Percentiles rank a stretch among this genome's conserved stretches.
phyloP scores from a whole-genome alignment of 2,888 invertebrate species.

The Tenodera sinensis region DNA sequence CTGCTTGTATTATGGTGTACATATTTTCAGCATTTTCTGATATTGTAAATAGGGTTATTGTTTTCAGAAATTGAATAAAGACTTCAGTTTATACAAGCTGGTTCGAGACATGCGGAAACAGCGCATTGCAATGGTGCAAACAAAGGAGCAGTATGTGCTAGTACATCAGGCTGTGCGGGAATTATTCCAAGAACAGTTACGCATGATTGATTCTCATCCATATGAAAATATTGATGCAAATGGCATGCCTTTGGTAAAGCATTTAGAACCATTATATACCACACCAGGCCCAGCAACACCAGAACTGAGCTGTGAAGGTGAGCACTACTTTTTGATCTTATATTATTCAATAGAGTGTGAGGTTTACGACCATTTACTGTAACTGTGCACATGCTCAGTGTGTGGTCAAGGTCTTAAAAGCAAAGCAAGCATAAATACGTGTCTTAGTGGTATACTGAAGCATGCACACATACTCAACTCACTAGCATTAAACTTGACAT shows the following conservation, averaged over 20 bases:
- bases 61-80: conserved; percentile 45
- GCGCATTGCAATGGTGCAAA: conserved; percentile 52
- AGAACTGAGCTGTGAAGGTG: conserved; percentile 33
- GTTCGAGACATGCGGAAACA: conserved; percentile 53
- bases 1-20: no score
- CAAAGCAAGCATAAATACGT: no score
- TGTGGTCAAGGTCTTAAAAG: no score
- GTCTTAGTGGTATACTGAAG: no score
- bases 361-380: no score
- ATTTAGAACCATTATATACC: conserved; percentile 40
- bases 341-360: no score
- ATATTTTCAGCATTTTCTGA: no score
- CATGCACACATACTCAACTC: no score
- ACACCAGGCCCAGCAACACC: conserved; percentile 33
- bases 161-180: conserved; percentile 52
- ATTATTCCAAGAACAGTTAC: conserved; percentile 51
- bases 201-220: conserved; percentile 51
- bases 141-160: conserved; percentile 54
- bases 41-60: not conserved
- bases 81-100: conserved; percentile 50
- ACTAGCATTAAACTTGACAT: no score
- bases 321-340: not conserved
- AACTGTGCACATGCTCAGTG: no score
- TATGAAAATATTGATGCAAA: conserved; percentile 51
- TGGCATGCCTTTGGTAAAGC: conserved; percentile 42